Percentiles rank a stretch among this genome's conserved stretches.
Conservation (phyloP, 1,140 invertebrate genomes). For the Idris sp. region DNA sequence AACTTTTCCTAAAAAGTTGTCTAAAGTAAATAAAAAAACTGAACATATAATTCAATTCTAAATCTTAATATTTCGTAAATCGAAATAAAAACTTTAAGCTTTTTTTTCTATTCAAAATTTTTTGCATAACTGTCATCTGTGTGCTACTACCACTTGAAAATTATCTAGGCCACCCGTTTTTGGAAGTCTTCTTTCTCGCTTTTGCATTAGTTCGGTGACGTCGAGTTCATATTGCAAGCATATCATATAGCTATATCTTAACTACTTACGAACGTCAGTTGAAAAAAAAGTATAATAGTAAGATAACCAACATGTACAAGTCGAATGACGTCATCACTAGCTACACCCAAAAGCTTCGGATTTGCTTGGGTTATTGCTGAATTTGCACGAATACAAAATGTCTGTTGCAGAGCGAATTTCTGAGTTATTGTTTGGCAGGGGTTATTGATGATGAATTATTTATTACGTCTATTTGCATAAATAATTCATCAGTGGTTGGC, state of each 20-base stretch:
- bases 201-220: slow-evolving; percentile 36
- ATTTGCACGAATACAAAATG: background rate
- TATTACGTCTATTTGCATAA: too few relatives aligned
- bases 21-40: too few relatives aligned
- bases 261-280: slow-evolving; percentile 32
- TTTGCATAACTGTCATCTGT: slow-evolving; percentile 49
- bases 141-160: slow-evolving; percentile 53
- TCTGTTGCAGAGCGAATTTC: too few relatives aligned
- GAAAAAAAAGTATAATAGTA: slow-evolving; percentile 25
- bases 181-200: slow-evolving; percentile 6
- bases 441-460: too few relatives aligned
- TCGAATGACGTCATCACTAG: slow-evolving; percentile 15
- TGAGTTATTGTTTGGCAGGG: too few relatives aligned
- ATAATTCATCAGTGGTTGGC: too few relatives aligned
- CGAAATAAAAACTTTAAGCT: too few relatives aligned
- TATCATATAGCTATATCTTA: background rate
- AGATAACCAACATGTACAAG: background rate
- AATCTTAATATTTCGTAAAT: too few relatives aligned
- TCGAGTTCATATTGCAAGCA: slow-evolving; percentile 16
- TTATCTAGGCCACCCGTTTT: slow-evolving; percentile 55
- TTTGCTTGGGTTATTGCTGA: slow-evolving; percentile 8
- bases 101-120: too few relatives aligned
- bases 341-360: slow-evolving; percentile 6
- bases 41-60: too few relatives aligned
- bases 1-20: too few relatives aligned